Percentiles rank a stretch among this genome's conserved stretches.
Evolutionary conservation across 2,888 invertebrate genomes (phyloP).

Genomic region (Tridacna crocea): DNA sequence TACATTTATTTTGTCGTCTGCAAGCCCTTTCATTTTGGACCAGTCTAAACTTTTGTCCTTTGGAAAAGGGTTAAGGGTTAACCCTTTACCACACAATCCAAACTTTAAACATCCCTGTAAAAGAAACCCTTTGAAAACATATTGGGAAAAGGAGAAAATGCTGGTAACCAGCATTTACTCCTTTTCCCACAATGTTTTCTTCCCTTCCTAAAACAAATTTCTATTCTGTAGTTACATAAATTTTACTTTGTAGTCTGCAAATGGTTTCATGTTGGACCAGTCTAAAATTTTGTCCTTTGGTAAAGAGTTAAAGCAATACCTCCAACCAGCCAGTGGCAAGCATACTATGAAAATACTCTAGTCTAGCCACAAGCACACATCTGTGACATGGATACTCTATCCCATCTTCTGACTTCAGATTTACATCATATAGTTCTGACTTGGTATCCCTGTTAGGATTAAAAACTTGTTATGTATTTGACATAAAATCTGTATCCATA

Average conservation of each 20-base stretch:
- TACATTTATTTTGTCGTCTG: too few species aligned
- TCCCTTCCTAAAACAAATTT: neutral
- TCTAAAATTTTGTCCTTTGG: neutral
- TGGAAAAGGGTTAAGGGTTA: neutral
- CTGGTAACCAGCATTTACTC: neutral
- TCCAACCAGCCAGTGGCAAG: conserved; percentile 92
- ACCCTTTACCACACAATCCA: neutral
- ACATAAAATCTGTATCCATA: too few species aligned
- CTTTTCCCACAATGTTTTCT: neutral
- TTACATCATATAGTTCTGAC: conserved; percentile 87
- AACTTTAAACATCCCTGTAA: neutral
- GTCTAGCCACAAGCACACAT: conserved; percentile 91
- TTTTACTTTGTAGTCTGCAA: neutral
- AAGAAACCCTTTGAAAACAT: neutral
- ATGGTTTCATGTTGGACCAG: neutral
- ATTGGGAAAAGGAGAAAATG: neutral
- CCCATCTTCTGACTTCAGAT: conserved; percentile 86
- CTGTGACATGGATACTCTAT: conserved; percentile 89
- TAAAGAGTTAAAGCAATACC: conserved; percentile 83
- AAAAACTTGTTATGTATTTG: neutral
- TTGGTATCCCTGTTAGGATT: conserved; percentile 61
- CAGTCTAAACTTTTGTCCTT: neutral
- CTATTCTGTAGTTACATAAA: too few species aligned
- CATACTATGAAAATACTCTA: conserved; percentile 95
- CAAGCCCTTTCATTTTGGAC: too few species aligned